phyloP scores from a whole-genome alignment of 2,113 vertebrate species.

The Heloderma charlesbogerti region DNA sequence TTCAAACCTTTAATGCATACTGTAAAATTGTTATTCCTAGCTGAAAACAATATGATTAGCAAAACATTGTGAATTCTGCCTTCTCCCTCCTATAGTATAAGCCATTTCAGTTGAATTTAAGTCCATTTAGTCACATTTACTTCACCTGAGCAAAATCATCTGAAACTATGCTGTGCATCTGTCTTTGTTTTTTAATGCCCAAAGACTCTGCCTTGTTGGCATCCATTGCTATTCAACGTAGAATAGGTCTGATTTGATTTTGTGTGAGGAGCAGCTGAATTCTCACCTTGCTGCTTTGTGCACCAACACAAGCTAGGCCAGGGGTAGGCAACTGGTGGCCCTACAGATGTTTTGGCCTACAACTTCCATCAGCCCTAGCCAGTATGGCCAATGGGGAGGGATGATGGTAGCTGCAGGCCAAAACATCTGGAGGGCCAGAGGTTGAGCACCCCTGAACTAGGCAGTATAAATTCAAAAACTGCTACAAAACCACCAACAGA shows the following conservation, averaged over 20 bases:
- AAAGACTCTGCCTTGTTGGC: slow-evolving; percentile 40
- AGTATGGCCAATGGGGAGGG: no score
- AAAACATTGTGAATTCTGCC: slow-evolving; percentile 63
- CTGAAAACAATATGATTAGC: slow-evolving; percentile 68
- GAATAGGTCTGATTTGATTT: neutral
- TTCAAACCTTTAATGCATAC: slow-evolving; percentile 71
- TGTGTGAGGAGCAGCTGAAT: neutral
- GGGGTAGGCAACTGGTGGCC: no score
- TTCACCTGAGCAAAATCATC: neutral
- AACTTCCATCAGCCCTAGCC: no score
- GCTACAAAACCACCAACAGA: no score
- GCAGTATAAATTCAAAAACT: no score
- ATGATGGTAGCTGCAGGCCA: no score
- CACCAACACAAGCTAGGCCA: neutral
- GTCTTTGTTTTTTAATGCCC: slow-evolving; percentile 58
- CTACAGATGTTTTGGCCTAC: no score
- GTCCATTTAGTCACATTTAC: neutral
- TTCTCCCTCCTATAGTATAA: neutral
- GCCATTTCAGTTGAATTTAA: neutral
- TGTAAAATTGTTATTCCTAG: slow-evolving; percentile 71
- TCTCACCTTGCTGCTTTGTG: neutral
- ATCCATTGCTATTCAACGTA: slow-evolving; percentile 50
- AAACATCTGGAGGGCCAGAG: no score
- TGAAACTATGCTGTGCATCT: slow-evolving; percentile 33
- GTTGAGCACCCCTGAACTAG: neutral